Conservation (phyloP, 2,888 invertebrate species). For the Melieria omissa region DNA sequence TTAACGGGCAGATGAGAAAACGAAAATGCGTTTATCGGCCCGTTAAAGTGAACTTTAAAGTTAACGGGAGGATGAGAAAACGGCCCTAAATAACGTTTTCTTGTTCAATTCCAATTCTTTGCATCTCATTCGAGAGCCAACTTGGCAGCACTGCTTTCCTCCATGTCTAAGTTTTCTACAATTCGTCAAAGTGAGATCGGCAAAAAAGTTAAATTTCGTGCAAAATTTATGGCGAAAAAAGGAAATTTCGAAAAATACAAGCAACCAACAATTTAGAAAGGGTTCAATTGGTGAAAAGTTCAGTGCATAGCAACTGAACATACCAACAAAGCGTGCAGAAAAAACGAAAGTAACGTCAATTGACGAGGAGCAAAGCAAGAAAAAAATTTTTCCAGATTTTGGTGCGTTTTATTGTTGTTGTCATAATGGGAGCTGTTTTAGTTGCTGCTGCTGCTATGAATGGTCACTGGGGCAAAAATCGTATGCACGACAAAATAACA, state of each 20-base stretch:
- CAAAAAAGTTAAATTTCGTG: constrained; percentile 25
- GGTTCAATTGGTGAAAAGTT: not conserved
- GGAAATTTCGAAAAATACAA: constrained; percentile 11
- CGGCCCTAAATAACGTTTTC: no score
- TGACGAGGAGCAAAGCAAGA: constrained; percentile 8
- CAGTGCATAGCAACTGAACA: not conserved
- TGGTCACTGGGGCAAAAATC: no score
- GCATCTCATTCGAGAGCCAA: no score
- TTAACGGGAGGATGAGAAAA: no score
- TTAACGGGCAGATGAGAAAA: no score
- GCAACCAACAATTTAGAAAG: not conserved
- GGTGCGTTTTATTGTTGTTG: constrained; percentile 11
- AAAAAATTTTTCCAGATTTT: constrained; percentile 20
- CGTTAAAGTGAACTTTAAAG: no score
- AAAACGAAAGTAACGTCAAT: constrained; percentile 11
- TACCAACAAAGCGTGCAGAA: not conserved
- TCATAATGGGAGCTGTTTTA: not conserved
- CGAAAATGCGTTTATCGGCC: no score
- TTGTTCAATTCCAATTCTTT: no score
- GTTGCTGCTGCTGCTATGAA: not conserved
- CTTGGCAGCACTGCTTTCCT: constrained; percentile 6
- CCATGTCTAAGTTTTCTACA: constrained; percentile 16
- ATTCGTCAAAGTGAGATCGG: constrained; percentile 31
- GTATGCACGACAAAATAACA: no score
- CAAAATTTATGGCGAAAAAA: constrained; percentile 10